Evolutionary conservation across 1,140 invertebrate genomes (phyloP).

Genomic region (Temnothorax longispinosus): DNA sequence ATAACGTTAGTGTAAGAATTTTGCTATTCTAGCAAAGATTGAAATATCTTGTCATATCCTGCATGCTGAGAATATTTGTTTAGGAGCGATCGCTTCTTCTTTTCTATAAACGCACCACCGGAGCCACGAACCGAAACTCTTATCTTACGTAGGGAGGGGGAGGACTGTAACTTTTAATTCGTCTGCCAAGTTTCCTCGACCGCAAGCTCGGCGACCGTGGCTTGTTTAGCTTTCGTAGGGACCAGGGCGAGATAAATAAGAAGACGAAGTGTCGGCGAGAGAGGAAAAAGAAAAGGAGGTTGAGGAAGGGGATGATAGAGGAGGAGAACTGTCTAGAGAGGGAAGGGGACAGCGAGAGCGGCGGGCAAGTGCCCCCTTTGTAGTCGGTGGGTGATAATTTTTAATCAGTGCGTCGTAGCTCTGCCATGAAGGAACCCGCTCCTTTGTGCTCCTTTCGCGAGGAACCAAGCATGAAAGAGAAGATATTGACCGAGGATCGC

Average conservation of each 20-base stretch:
- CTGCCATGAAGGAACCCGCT: constrained; percentile 70
- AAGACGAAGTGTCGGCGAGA: constrained; percentile 56
- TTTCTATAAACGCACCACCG: not conserved
- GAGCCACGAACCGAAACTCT: not conserved
- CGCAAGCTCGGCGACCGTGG: constrained; percentile 60
- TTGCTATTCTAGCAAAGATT: too few relatives aligned
- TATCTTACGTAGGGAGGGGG: not conserved
- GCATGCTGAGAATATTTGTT: not conserved
- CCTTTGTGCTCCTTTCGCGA: constrained; percentile 71
- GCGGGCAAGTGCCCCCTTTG: constrained; percentile 73
- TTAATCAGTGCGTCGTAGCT: constrained; percentile 79
- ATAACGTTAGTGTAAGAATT: not conserved
- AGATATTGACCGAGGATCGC: constrained; percentile 68
- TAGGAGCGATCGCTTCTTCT: constrained; percentile 8
- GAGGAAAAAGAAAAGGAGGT: constrained; percentile 36
- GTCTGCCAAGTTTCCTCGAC: constrained; percentile 73
- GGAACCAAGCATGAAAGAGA: constrained; percentile 57
- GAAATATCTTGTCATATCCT: not conserved
- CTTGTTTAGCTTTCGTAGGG: constrained; percentile 72
- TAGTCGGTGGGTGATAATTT: constrained; percentile 80
- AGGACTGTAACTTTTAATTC: constrained; percentile 76
- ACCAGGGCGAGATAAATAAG: constrained; percentile 72
- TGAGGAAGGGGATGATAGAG: not conserved
- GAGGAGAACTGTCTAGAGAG: not conserved
- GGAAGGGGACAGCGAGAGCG: constrained; percentile 58